Conservation (phyloP, 2,888 invertebrate species). For the Cecidostiba fungosa region DNA sequence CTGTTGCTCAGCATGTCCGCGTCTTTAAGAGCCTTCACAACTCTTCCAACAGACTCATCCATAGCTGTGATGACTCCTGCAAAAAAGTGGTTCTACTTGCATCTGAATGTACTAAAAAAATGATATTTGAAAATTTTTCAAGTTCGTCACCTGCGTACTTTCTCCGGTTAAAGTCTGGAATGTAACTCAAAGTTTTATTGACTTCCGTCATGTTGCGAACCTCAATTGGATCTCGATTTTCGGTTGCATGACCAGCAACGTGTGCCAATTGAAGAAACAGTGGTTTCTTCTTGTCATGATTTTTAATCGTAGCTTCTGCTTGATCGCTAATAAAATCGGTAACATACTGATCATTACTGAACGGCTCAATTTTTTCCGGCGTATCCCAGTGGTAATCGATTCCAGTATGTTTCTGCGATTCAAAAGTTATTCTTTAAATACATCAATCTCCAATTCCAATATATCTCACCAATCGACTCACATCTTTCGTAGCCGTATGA, state of each 20-base stretch:
- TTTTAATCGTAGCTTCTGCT: constrained; percentile 84
- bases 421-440: background rate
- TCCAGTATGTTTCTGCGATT: constrained; percentile 70
- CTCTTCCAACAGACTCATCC: constrained; percentile 83
- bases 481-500: constrained; percentile 81
- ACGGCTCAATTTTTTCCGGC: constrained; percentile 26
- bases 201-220: constrained; percentile 84
- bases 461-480: constrained; percentile 1
- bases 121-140: background rate
- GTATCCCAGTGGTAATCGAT: constrained; percentile 80
- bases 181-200: constrained; percentile 86
- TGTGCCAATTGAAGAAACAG: constrained; percentile 91
- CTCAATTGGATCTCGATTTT: constrained; percentile 86
- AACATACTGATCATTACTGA: constrained; percentile 83
- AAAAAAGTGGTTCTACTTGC: constrained; percentile 46
- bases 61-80: constrained; percentile 83
- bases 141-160: constrained; percentile 86
- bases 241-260: constrained; percentile 90
- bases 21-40: constrained; percentile 81
- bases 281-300: constrained; percentile 83
- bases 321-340: constrained; percentile 88
- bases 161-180: constrained; percentile 86
- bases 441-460: background rate
- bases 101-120: background rate
- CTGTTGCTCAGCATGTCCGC: constrained; percentile 82